Evolutionary conservation across 1,140 invertebrate genomes (phyloP), one percentile per base, ranked within the genome.

Genomic region (Melitaea cinxia): DNA sequence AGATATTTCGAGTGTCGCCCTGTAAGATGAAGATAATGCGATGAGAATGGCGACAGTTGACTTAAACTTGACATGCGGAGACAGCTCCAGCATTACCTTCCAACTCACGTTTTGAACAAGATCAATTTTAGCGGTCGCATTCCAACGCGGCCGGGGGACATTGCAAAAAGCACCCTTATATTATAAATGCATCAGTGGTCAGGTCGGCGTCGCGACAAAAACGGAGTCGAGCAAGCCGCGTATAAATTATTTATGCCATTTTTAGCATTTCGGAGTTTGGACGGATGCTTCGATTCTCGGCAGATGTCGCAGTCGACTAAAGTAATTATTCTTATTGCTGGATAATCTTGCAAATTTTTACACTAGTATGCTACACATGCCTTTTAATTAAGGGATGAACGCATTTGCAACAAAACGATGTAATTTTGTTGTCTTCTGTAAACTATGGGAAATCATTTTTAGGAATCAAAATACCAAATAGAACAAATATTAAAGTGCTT

Each of bases 151-250:
- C 68, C 77, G 70, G 72, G 80, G 70, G 73, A 86, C 83, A 74
- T 60, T 78, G 84, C 85, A 89, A 89, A 89, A 90, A 88, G 84
- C 84, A 87, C 87, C 87, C 87, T 90, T 88, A 88, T 90, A 90
- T 90, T 90, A 90, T 90, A 90, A 90, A 90, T 90, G 88, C 88
- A 90, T 90, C 88, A 87, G 85, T 85, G 84, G 85, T 87, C 85
- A 88, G 83, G 83, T 80, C 82, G 80, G 68, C 65, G 52, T 67
- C 78, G 80, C 75, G 77, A 81, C 83, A 90, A 90, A 90, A 90
- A 87, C 87, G 70, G 66, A 82, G 73, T 49, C 74, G 70, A 80
- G 73, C 80, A 74, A 68, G 79, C 80, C 69, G 77, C 78, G 78
- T 89, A 89, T 89, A 89, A 84, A 89, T 89, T 89, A 89, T 89